Evolutionary conservation across 1,140 invertebrate genomes (phyloP), one percentile per base, ranked within the genome.

Genomic region (Manduca sexta): DNA sequence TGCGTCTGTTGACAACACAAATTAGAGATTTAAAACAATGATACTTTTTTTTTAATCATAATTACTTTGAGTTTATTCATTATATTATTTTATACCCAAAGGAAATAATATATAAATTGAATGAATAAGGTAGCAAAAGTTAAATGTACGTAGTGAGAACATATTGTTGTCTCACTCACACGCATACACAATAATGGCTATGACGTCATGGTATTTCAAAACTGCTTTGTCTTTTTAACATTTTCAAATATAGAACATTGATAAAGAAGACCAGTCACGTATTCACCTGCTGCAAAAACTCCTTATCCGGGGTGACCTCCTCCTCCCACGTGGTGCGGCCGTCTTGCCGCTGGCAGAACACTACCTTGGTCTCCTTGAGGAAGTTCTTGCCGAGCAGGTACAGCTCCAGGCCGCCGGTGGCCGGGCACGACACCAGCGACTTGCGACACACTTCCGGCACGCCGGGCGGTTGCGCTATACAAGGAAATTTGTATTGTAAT

Each of bases 361-460:
- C 88, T 6, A 98, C 93, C 44, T 91, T 90, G 1, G 96, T 97
- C 81, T 98, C 96, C 86, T 98, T 98, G 10, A 97, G 88, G 75
- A 99, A 98, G 84, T 99, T 98, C 84, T 98, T 98, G 7, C 97
- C 97, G 43, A 99, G 91, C 38, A 98, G 93, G 75, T 98, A 98
- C 11, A 99, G 83, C 71, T 98, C 97, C n/a, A 92, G 74, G 1
- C 95, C 95, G 5, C 97, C 97, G 35, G 89, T 89, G 0, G 93
- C 92, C 6, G 92, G 90, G 67, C 92, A 94, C 13, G 93, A 92
- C 13, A 90, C 90, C 4, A 97, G 74, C 0, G 96, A 98, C 76
- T 97, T 97, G 74, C 97, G 96, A 64, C 94, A 95, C 46, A 98
- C 97, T 86, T 99, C 97, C 11, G 97, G 97, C 33, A 96, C 92